phyloP scores from a whole-genome alignment of 2,888 invertebrate genomes.

The Lottia gigantea region DNA sequence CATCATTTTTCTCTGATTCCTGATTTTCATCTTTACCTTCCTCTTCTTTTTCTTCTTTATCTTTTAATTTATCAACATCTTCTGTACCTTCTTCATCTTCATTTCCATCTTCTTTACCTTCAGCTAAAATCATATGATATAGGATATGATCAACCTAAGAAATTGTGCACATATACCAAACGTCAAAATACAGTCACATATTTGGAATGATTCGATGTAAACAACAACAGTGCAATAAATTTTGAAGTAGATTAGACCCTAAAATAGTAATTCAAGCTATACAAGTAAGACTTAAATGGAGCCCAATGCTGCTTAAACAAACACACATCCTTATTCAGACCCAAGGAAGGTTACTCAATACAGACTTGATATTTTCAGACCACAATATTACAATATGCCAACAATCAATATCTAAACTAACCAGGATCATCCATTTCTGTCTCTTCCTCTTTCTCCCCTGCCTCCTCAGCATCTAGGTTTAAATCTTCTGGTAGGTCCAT shows the following conservation, averaged over 20 bases:
- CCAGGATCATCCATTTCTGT: conserved; percentile 12
- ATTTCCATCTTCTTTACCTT: conserved; percentile 25
- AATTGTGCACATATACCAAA: too few relatives aligned
- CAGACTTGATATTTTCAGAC: too few relatives aligned
- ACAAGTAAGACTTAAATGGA: too few relatives aligned
- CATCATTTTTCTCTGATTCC: conserved; percentile 34
- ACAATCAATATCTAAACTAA: not conserved
- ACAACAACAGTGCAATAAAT: too few relatives aligned
- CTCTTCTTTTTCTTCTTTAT: conserved; percentile 57
- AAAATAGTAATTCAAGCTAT: too few relatives aligned
- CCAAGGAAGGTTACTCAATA: too few relatives aligned
- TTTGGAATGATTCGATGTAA: too few relatives aligned
- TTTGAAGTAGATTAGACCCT: too few relatives aligned
- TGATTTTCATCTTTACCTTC: conserved; percentile 63
- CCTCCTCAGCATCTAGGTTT: conserved; percentile 76
- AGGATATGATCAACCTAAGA: not conserved
- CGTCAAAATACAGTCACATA: too few relatives aligned
- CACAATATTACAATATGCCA: too few relatives aligned
- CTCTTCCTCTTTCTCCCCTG: conserved; percentile 40
- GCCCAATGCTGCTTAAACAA: too few relatives aligned
- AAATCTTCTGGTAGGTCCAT: conserved; percentile 90
- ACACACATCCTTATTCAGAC: too few relatives aligned
- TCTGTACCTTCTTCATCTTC: conserved; percentile 12
- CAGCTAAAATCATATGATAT: conserved; percentile 6
- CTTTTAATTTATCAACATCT: conserved; percentile 67